phyloP scores from a whole-genome alignment of 2,113 vertebrate genomes.

The Nothocercus julius region DNA sequence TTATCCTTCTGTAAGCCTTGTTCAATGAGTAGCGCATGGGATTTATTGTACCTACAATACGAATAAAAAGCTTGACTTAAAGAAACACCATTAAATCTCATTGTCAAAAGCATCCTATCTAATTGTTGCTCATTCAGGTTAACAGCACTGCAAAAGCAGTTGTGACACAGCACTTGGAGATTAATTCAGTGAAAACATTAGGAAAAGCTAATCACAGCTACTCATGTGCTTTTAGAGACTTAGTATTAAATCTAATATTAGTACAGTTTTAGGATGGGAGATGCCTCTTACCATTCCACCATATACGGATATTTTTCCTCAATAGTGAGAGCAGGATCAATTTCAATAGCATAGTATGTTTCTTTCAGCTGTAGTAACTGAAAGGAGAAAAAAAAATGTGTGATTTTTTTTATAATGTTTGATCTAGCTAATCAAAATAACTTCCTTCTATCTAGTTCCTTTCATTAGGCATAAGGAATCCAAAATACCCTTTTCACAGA shows the following conservation, averaged over 20 bases:
- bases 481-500: not conserved
- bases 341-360: conserved; percentile 95
- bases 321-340: conserved; percentile 89
- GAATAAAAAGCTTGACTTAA: not conserved
- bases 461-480: not conserved
- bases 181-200: not conserved
- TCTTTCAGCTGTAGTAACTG: conserved; percentile 91
- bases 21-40: conserved; percentile 91
- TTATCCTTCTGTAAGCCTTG: conserved; percentile 89
- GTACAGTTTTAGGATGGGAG: not conserved
- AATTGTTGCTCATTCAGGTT: not conserved
- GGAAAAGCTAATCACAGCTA: not conserved
- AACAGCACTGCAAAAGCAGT: not conserved
- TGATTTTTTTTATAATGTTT: not conserved
- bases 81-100: not conserved
- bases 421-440: not conserved
- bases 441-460: not conserved
- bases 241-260: not conserved
- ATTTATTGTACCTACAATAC: conserved; percentile 91
- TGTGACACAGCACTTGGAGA: not conserved
- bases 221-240: not conserved
- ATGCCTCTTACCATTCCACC: conserved; percentile 92
- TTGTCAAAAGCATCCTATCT: not conserved
- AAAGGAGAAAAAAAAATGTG: not conserved
- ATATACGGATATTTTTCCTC: conserved; percentile 96